Base-by-base conservation (phyloP, 2,888 invertebrate species). In the Oligia latruncula region DNA sequence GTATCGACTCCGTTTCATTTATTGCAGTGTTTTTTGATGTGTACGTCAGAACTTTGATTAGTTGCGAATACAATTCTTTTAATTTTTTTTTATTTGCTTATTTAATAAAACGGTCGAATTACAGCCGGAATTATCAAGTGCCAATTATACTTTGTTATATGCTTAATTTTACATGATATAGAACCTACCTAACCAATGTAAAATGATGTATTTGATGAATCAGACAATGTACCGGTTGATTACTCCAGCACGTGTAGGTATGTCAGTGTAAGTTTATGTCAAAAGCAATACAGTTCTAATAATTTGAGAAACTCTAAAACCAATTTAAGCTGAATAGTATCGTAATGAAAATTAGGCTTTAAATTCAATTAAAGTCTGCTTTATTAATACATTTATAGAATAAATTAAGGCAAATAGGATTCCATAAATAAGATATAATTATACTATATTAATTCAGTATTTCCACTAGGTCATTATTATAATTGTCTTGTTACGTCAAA, bases 21-120 rank as follows among this genome's bases (percentile, higher is more conserved):
- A 73, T 81, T 78, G 75, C 78, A 84, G 46, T 74, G 82, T 81
- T 84, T 49, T 85, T 78, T n/a, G 60, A 40, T 70, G 71, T 40
- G 20, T 76, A 85, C 85, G 82, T 85, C 60, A 82, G 15, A 23
- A n/a, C 0, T 40, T 23, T 66, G 49, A 85, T 85, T 74, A 71
- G 71, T 40, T 29, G 64, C 40, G 40, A 78, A 78, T 49, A 35
- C n/a, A 52, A 43, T 58, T 65, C 35, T 40, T 65, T 15, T 29
- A 6, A 2, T 29, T 29, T 62, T 62, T n/a, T 65, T 65, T 40
- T 23, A 23, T 40, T 65, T 23, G 46, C 49, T 74, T 75, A 52
- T 58, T 81, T 67, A 60, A 15, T 52, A 13, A 80, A 62, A 67
- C 52, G 60, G 6, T 80, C 65, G n/a, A 52, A 80, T 80, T 66